phyloP scores from a whole-genome alignment of 2,113 vertebrate species.

The Brachyhypopomus occidentalis region DNA sequence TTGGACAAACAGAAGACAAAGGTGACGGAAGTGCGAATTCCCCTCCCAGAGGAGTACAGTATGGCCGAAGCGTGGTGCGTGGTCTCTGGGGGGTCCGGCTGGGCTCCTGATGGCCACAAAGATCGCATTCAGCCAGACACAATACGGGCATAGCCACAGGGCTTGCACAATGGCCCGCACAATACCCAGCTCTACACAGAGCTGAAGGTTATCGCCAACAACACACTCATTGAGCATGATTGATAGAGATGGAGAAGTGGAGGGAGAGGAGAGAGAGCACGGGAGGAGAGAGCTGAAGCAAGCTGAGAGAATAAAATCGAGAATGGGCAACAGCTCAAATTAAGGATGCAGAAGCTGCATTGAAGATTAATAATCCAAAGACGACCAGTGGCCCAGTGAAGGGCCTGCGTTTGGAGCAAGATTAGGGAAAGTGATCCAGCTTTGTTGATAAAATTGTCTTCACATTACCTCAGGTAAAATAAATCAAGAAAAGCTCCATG shows the following conservation, averaged over 20 bases:
- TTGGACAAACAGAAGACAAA: conserved; percentile 77
- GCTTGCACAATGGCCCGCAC: conserved; percentile 41
- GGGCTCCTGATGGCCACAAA: conserved; percentile 53
- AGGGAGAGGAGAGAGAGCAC: conserved; percentile 5
- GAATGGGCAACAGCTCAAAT: neutral
- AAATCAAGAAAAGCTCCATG: too few species aligned
- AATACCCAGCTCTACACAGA: conserved; percentile 42
- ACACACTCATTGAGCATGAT: conserved; percentile 51
- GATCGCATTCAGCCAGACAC: conserved; percentile 56
- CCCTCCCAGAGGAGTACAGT: conserved; percentile 53
- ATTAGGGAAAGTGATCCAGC: neutral
- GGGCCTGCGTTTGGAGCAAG: neutral
- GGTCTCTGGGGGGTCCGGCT: conserved; percentile 27
- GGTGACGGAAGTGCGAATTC: conserved; percentile 56
- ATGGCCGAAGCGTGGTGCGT: conserved; percentile 48
- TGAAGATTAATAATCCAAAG: neutral
- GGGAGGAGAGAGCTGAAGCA: neutral
- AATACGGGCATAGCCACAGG: conserved; percentile 46
- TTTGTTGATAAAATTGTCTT: neutral
- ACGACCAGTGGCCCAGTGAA: neutral
- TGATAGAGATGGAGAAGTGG: conserved; percentile 36
- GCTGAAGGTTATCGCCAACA: conserved; percentile 53
- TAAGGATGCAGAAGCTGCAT: neutral
- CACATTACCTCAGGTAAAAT: too few species aligned
- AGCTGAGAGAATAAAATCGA: neutral